Conservation (phyloP, 2,113 vertebrate species). For the Arizona elegans region DNA sequence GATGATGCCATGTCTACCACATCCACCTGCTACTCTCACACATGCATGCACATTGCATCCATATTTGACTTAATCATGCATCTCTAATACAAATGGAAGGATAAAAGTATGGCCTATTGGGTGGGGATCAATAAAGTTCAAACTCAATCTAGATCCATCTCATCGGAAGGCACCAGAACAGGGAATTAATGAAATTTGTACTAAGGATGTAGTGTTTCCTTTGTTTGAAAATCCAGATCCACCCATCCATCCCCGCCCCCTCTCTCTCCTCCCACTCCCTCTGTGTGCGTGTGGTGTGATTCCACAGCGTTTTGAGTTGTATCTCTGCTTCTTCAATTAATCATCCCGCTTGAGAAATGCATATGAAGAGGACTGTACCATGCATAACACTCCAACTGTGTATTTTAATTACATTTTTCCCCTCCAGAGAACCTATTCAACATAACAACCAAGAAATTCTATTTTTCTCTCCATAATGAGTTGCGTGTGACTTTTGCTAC, state of each 20-base stretch:
- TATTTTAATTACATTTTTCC: not conserved
- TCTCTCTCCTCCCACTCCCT: not conserved
- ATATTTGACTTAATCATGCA: not conserved
- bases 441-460: not conserved
- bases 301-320: not conserved
- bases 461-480: not conserved
- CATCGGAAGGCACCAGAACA: not conserved
- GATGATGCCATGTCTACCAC: not conserved
- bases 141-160: not conserved
- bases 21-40: not conserved
- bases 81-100: not conserved
- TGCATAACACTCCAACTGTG: not conserved
- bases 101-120: not conserved
- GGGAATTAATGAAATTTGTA: not conserved
- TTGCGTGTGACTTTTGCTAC: not conserved
- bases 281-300: no score
- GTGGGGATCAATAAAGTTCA: not conserved
- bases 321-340: not conserved
- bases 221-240: not conserved
- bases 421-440: not conserved
- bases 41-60: not conserved
- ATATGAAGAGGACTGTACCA: not conserved
- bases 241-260: no score
- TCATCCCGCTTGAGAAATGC: not conserved
- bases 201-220: not conserved